Base-by-base conservation (phyloP, 2,113 vertebrate genomes). In the Rafetus swinhoei region DNA sequence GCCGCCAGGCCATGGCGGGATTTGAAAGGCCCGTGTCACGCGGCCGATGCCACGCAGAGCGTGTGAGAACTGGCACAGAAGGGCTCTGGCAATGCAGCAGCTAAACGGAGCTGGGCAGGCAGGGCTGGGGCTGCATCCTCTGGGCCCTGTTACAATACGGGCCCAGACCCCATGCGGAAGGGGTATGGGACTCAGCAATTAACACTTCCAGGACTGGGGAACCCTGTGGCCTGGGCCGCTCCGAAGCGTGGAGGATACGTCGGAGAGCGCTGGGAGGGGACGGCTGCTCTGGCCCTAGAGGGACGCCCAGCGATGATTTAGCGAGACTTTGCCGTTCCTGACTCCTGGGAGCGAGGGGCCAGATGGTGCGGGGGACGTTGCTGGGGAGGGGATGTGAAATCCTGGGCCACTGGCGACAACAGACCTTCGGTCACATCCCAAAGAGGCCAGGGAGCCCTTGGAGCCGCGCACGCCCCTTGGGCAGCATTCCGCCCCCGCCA, bases 331-430 rank as follows among this genome's bases (percentile, higher is more conserved):
- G 65, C 18, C 0, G 0, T 35, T 60, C 72, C 81, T 82, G 39
- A 1, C 1, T 10, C 5, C 32, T 1, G 0, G 8, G n/a, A 57
- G 4, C 24, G 35, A 45, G 53, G 10, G 57, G 52, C 62, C 86
- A 88, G 82, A 82, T 57, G 80, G 62, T 39, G 19, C 56, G 92
- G 81, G 4, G 1, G 82, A 82, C 55, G 80, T 55, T 39, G 19
- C 56, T 93, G 81, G 4, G 1, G 79, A 84, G 88, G 77, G 12
- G 65, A 29, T 24, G 55, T 86, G 32, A 39, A 95, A 60, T 81
- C 90, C 84, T 8, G 1, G 2, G 85, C 85, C 29, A 0, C 25
- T 2, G 89, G 9, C 56, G 85, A 16, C 90, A 90, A 21, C 90
- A 81, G 65, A 72, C 81, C 84, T 14, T 54, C 56, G 90, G 89